Base-by-base conservation (phyloP, 2,113 vertebrate species). In the Galemys pyrenaicus region DNA sequence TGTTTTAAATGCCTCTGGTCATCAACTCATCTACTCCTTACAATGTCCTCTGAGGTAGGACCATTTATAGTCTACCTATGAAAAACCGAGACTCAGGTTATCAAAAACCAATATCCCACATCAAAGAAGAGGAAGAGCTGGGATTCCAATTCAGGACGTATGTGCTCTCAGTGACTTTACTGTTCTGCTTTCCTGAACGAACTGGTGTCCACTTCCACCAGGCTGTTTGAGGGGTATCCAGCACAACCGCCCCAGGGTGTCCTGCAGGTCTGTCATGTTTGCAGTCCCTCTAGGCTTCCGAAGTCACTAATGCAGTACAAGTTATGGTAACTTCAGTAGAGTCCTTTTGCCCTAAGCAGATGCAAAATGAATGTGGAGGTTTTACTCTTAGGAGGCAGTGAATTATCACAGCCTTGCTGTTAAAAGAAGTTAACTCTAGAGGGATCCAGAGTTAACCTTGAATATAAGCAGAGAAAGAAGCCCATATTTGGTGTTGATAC, bases 381-480 rank as follows among this genome's bases (percentile, higher is more conserved):
- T 93, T 80, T 24, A 19, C 30, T 58, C 3, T 44, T 58, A 62
- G 58, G 51, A 84, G 51, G 6, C 6, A 77, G 37, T 30, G 58
- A 54, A 3, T 67, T 77, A 46, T 78, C 46, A 51, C 79, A 79
- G 56, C 26, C 64, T 35, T 15, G 62, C 16, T 30, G 24, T 60
- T 65, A 84, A 64, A 82, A 62, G 46, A 89, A n/a, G n/a, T n/a
- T n/a, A n/a, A n/a, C n/a, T n/a, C n/a, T 41, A 20, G 79, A 88
- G 54, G 13, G 30, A 84, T 28, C 80, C 60, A 46, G 32, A 32
- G 17, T 28, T 91, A 81, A 70, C 10, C 22, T 49, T 78, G 41
- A 51, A 65, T 12, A 58, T 65, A 54, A 79, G 54, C 60, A 65
- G 44, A 85, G 54, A 39, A 64, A 65, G 71, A 85, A 64, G 37